phyloP scores from a whole-genome alignment of 2,797 vertebrate genomes.

The Meda fulgida region DNA sequence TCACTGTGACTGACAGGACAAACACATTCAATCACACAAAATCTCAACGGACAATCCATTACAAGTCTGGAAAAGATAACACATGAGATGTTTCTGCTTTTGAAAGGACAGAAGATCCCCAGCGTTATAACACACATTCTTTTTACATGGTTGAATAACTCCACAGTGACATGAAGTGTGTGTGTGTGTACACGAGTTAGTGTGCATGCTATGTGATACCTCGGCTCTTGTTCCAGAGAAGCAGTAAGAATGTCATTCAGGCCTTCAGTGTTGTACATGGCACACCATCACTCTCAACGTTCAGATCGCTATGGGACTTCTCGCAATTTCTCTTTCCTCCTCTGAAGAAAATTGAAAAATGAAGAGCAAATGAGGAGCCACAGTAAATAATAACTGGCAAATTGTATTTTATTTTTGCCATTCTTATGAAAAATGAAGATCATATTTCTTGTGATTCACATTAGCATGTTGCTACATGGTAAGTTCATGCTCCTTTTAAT shows the following conservation, averaged over 20 bases:
- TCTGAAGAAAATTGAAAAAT: not conserved
- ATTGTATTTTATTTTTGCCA: constrained; percentile 56
- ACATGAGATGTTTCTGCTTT: not conserved
- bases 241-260: constrained; percentile 58
- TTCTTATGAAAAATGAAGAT: constrained; percentile 74
- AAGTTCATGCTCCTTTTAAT: constrained; percentile 58
- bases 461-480: constrained; percentile 77
- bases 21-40: constrained; percentile 28
- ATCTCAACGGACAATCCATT: not conserved
- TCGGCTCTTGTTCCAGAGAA: constrained; percentile 74
- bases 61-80: not conserved
- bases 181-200: constrained; percentile 30
- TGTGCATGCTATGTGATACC: constrained; percentile 68
- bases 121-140: constrained; percentile 3
- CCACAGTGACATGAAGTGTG: not conserved
- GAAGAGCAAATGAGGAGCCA: constrained; percentile 1
- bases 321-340: constrained; percentile 41
- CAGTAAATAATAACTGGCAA: not conserved
- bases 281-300: not conserved
- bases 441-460: constrained; percentile 70
- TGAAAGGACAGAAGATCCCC: constrained; percentile 8
- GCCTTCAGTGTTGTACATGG: constrained; percentile 36
- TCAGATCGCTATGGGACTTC: constrained; percentile 43
- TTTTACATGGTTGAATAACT: not conserved
- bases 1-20: constrained; percentile 41